phyloP scores from a whole-genome alignment of 2,113 vertebrate species.

The Pterocles orientalis region DNA sequence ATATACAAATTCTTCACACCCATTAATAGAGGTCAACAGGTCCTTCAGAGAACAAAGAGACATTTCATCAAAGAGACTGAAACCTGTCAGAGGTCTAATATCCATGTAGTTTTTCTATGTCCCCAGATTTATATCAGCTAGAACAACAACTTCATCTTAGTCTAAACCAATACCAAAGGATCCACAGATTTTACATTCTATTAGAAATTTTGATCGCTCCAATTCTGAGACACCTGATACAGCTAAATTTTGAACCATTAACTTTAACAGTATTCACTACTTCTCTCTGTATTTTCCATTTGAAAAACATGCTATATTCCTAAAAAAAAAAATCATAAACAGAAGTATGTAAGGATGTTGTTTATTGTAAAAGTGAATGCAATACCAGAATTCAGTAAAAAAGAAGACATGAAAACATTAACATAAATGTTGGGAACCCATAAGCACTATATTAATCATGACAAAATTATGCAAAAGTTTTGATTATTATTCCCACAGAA shows the following conservation, averaged over 20 bases:
- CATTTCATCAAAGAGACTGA: constrained; percentile 43
- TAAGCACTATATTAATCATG: neutral
- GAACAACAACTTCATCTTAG: constrained; percentile 6
- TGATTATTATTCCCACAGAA: neutral
- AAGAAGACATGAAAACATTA: neutral
- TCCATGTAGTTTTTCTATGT: neutral
- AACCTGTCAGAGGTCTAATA: neutral
- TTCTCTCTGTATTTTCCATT: neutral
- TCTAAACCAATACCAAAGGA: neutral
- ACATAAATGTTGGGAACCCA: neutral
- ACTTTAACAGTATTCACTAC: neutral
- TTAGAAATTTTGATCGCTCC: neutral
- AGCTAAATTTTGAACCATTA: neutral
- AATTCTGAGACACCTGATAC: neutral
- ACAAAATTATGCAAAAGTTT: neutral
- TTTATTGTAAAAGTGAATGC: neutral
- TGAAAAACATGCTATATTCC: neutral
- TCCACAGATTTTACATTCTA: neutral
- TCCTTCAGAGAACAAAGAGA: constrained; percentile 48
- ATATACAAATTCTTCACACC: constrained; percentile 42
- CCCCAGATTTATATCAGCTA: neutral
- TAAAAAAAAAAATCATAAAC: neutral
- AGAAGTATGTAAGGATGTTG: neutral
- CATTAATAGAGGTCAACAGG: constrained; percentile 48
- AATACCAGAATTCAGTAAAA: neutral